Evolutionary conservation across 2,888 invertebrate genomes (phyloP).

Genomic region (Crematogaster levior): DNA sequence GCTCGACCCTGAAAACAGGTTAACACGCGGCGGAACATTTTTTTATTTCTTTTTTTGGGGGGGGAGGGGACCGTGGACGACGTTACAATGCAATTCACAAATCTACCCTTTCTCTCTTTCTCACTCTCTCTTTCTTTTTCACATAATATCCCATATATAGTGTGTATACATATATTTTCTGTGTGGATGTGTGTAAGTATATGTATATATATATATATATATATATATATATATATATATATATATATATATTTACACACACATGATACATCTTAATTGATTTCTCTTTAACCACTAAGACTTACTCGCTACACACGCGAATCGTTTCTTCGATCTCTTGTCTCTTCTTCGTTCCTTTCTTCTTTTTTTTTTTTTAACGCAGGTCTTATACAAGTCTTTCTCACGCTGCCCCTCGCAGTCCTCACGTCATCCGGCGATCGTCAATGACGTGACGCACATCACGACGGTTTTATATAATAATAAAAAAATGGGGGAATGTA

Average conservation of each 20-base stretch:
- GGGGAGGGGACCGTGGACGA: slow-evolving; percentile 53
- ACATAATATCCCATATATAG: slow-evolving; percentile 27
- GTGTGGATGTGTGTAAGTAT: background rate
- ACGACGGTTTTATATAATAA: slow-evolving; percentile 45
- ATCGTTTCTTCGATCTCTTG: slow-evolving; percentile 58
- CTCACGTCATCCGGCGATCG: slow-evolving; percentile 31
- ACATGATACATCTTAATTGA: slow-evolving; percentile 63
- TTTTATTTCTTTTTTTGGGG: slow-evolving; percentile 11
- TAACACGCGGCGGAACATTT: slow-evolving; percentile 46
- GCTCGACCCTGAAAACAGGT: slow-evolving; percentile 51
- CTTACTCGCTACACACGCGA: slow-evolving; percentile 69
- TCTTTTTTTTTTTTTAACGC: slow-evolving; percentile 49
- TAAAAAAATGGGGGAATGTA: slow-evolving; percentile 18
- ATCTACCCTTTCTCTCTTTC: slow-evolving; percentile 24
- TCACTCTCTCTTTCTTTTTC: background rate
- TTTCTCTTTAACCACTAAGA: slow-evolving; percentile 70
- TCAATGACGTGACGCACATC: slow-evolving; percentile 39
- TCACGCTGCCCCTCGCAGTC: background rate
- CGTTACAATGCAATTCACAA: slow-evolving; percentile 49
- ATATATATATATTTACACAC: slow-evolving; percentile 52
- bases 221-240: slow-evolving; percentile 38
- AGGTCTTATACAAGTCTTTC: slow-evolving; percentile 46
- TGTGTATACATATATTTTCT: slow-evolving; percentile 42
- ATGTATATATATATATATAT: background rate
- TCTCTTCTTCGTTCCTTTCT: slow-evolving; percentile 36